phyloP scores from a whole-genome alignment of 2,113 vertebrate species.

The Cryptomyrus ogoouensis region DNA sequence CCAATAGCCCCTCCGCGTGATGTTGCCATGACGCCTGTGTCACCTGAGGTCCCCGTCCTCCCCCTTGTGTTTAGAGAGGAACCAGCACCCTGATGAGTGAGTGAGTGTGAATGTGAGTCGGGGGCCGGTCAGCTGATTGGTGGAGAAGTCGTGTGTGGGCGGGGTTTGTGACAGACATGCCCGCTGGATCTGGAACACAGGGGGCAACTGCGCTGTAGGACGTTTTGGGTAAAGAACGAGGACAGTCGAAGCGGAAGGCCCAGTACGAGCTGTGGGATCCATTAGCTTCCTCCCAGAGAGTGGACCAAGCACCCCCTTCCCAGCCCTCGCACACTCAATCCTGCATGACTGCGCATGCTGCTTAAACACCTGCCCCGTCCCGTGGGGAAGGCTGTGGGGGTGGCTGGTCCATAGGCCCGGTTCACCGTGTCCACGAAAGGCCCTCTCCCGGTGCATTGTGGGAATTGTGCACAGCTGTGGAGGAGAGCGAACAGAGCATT shows the following conservation, averaged over 20 bases:
- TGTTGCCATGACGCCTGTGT: neutral
- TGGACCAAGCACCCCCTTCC: neutral
- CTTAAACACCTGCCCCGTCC: constrained; percentile 5
- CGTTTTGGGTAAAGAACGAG: neutral
- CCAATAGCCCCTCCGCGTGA: neutral
- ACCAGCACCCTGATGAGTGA: neutral
- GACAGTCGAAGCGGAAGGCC: neutral
- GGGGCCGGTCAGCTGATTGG: neutral
- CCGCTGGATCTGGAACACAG: neutral
- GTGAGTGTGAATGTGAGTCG: neutral
- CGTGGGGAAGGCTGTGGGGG: neutral
- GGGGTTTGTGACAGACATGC: neutral
- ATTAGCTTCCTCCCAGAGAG: neutral
- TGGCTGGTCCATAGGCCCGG: neutral
- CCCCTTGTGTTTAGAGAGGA: neutral
- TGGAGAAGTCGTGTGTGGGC: neutral
- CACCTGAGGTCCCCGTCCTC: neutral
- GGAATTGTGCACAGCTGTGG: neutral
- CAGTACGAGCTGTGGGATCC: neutral
- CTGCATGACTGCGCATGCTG: neutral
- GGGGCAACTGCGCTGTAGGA: neutral
- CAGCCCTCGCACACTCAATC: neutral
- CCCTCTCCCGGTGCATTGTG: neutral
- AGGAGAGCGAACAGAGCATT: neutral
- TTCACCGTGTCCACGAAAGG: neutral